These are phyloP conservation scores for Eucriotettix oculatus DNA, from an alignment of 2,888 invertebrate genomes.

Conservation along the genomic window DNA sequence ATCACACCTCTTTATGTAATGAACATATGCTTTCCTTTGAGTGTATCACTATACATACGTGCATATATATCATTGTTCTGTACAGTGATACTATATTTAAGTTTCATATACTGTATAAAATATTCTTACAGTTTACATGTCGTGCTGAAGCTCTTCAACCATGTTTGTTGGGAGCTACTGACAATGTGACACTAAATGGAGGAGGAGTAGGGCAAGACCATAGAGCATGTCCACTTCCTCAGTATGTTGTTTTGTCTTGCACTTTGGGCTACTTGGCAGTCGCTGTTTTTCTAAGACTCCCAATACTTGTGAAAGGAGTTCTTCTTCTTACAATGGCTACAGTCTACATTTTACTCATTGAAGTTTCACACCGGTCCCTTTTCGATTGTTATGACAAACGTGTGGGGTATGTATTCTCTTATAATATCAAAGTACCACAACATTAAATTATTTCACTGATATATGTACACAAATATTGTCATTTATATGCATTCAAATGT, in stretches of 20 bases:
- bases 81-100: too few relatives aligned
- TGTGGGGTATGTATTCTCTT: constrained; percentile 12
- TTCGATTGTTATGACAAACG: constrained; percentile 69
- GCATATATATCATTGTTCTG: too few relatives aligned
- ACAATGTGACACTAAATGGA: constrained; percentile 33
- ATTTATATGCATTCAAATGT: background rate
- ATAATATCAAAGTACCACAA: background rate
- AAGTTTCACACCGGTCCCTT: constrained; percentile 60
- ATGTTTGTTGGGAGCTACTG: constrained; percentile 31
- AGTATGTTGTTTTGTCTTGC: constrained; percentile 74
- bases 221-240: constrained; percentile 66
- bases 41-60: too few relatives aligned
- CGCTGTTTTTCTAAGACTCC: constrained; percentile 67
- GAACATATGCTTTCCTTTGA: too few relatives aligned
- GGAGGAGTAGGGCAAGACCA: constrained; percentile 36
- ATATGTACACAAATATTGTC: background rate
- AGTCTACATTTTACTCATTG: constrained; percentile 63
- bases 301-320: constrained; percentile 65
- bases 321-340: constrained; percentile 62
- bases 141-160: constrained; percentile 27
- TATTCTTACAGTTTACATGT: constrained; percentile 40
- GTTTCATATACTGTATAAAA: too few relatives aligned
- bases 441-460: background rate
- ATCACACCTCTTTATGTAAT: too few relatives aligned
- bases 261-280: constrained; percentile 70